Conservation (phyloP, 2,888 invertebrate genomes). For the Caenorhabditis sp. region DNA sequence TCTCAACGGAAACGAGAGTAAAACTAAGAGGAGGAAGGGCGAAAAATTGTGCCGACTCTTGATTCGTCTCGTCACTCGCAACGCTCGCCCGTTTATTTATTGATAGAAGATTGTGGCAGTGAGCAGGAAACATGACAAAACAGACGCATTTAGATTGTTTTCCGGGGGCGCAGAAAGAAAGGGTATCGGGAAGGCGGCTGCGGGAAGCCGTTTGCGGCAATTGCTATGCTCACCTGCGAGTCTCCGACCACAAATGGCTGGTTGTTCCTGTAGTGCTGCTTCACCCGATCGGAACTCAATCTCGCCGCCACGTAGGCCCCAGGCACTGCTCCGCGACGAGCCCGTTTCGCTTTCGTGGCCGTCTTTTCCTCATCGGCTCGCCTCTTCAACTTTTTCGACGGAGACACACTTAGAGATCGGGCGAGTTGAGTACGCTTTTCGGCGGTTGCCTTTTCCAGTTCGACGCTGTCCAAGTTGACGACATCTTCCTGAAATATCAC, state of each 20-base stretch:
- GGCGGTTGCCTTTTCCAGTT: constrained; percentile 62
- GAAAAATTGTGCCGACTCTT: no score
- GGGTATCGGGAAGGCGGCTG: no score
- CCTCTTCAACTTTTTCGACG: constrained; percentile 58
- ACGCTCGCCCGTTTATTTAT: constrained; percentile 39
- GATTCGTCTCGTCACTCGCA: background rate
- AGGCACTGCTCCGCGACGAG: constrained; percentile 35
- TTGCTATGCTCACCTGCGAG: constrained; percentile 64
- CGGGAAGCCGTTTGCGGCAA: background rate
- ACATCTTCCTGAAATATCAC: no score
- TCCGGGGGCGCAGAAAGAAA: constrained; percentile 1
- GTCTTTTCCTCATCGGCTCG: constrained; percentile 15
- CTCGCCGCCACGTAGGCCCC: constrained; percentile 77
- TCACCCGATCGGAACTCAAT: constrained; percentile 68
- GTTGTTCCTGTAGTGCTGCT: constrained; percentile 63
- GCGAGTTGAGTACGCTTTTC: constrained; percentile 56
- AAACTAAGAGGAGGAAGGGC: no score
- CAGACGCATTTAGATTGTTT: constrained; percentile 29
- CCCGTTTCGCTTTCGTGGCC: constrained; percentile 35
- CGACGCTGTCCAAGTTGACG: constrained; percentile 63
- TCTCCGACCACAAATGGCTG: constrained; percentile 74
- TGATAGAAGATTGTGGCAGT: constrained; percentile 15
- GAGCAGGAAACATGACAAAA: constrained; percentile 20
- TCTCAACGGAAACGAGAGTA: constrained; percentile 51
- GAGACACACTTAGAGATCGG: constrained; percentile 55